Evolutionary conservation across 2,113 vertebrate genomes (phyloP).

Genomic region (Pitta sordida): DNA sequence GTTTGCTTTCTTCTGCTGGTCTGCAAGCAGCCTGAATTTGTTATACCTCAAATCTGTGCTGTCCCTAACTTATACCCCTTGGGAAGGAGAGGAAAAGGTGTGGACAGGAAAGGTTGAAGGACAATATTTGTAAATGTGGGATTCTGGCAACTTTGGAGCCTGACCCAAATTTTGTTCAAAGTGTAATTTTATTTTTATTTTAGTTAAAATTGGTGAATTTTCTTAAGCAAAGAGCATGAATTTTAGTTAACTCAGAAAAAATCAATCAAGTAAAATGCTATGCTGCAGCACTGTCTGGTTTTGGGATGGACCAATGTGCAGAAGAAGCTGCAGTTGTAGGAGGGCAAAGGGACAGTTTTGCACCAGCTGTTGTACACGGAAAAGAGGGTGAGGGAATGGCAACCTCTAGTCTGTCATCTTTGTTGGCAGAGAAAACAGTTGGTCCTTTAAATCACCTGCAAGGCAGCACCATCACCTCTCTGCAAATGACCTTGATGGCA

Average conservation of each 20-base stretch:
- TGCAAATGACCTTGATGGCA: neutral
- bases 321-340: neutral
- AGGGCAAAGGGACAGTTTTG: neutral
- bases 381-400: neutral
- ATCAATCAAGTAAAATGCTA: neutral
- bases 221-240: neutral
- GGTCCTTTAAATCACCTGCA: neutral
- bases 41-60: neutral
- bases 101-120: neutral
- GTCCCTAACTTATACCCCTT: neutral
- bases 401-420: neutral
- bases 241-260: neutral
- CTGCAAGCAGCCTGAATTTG: neutral
- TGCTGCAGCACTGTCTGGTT: neutral
- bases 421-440: neutral
- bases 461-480: neutral
- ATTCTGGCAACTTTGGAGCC: neutral
- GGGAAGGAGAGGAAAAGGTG: neutral
- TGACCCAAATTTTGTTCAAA: neutral
- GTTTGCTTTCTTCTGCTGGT: neutral
- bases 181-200: neutral
- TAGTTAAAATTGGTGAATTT: neutral
- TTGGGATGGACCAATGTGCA: neutral
- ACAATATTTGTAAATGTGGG: neutral
- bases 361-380: neutral